These are phyloP conservation scores for Polyommatus iphigenia DNA, from an alignment of 2,888 invertebrate genomes.

Conservation along the genomic window DNA sequence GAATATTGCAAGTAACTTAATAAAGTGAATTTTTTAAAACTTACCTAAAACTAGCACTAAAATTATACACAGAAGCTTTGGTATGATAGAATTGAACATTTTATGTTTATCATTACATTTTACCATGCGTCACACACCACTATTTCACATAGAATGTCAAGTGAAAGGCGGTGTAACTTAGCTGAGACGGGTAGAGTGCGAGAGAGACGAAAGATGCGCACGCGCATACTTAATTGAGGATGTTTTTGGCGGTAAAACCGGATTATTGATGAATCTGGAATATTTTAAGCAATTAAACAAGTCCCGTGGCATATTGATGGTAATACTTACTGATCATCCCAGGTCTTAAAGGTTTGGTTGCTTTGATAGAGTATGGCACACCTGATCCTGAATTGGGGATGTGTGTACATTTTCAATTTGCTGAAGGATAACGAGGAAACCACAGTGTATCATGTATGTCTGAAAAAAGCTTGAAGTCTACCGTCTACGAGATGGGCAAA, in stretches of 20 bases:
- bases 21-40: conserved; percentile 39
- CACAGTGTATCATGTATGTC: too few species aligned
- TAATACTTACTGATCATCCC: background rate
- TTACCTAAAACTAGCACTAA: conserved; percentile 54
- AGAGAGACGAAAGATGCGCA: conserved; percentile 43
- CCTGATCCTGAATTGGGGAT: too few species aligned
- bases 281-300: conserved; percentile 12
- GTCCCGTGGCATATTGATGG: background rate
- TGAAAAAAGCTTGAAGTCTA: too few species aligned
- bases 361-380: too few species aligned
- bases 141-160: conserved; percentile 42
- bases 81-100: conserved; percentile 53
- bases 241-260: conserved; percentile 36
- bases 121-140: conserved; percentile 23
- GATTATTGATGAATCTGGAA: conserved; percentile 29
- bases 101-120: conserved; percentile 44
- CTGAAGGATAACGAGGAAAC: too few species aligned
- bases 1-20: background rate
- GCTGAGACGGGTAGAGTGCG: conserved; percentile 47
- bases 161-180: conserved; percentile 67
- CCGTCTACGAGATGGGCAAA: too few species aligned
- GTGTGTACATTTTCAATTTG: too few species aligned
- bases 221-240: conserved; percentile 31
- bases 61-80: conserved; percentile 64
- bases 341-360: too few species aligned